A percentile compares a stretch with the other conserved stretches of the same genome.
phyloP scores from a whole-genome alignment of 2,888 invertebrate species.

The Drosophila monieri region DNA sequence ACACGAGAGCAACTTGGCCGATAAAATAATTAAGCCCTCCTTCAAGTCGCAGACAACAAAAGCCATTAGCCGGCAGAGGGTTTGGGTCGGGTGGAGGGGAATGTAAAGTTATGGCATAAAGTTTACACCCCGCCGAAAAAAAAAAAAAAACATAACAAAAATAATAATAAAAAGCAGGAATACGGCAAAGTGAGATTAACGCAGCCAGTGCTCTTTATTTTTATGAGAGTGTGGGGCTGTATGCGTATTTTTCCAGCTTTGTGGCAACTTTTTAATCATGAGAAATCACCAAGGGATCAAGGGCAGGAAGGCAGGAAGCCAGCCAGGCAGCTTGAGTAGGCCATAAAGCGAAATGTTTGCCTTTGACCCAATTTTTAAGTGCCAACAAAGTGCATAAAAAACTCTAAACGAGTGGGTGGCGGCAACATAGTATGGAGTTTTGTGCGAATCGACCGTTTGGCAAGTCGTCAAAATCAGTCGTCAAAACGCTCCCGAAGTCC shows the following conservation, averaged over 20 bases:
- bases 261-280: constrained; percentile 55
- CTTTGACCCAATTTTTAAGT: constrained; percentile 52
- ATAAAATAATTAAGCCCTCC: constrained; percentile 70
- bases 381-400: constrained; percentile 33
- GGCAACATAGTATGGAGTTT: constrained; percentile 33
- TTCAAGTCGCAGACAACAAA: constrained; percentile 33
- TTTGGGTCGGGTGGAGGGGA: constrained; percentile 7
- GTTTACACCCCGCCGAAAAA: constrained; percentile 31
- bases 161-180: constrained; percentile 38
- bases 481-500: constrained; percentile 21
- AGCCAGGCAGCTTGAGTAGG: constrained; percentile 34
- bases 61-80: constrained; percentile 34
- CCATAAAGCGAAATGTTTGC: constrained; percentile 47
- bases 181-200: constrained; percentile 52
- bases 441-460: constrained; percentile 27
- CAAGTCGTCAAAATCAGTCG: constrained; percentile 55
- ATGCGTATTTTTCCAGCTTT: constrained; percentile 28
- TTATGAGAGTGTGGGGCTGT: constrained; percentile 27
- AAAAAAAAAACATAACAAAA: constrained; percentile 11
- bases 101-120: constrained; percentile 54
- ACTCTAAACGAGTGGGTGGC: background rate
- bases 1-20: constrained; percentile 51
- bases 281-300: constrained; percentile 46
- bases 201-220: constrained; percentile 45
- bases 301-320: constrained; percentile 16